A percentile compares a stretch with the other conserved stretches of the same genome.
Conservation (phyloP, 2,113 vertebrate genomes). For the Hiodon tergisus region DNA sequence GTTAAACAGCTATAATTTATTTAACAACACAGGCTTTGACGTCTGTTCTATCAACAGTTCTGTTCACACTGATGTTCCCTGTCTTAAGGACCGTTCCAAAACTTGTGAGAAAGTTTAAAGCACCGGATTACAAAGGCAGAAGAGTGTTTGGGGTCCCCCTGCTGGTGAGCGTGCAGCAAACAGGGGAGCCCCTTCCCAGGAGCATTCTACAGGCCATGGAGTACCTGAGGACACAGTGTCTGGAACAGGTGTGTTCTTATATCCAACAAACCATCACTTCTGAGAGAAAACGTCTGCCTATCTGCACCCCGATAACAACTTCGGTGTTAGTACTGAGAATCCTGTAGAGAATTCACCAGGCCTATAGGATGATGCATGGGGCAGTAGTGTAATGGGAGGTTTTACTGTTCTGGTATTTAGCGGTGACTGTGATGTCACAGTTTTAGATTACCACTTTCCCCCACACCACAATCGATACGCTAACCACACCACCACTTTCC, state of each 20-base stretch:
- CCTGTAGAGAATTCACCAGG: too few relatives aligned
- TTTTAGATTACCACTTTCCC: too few relatives aligned
- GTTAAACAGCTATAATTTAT: too few relatives aligned
- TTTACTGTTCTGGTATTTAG: too few relatives aligned
- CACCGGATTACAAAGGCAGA: conserved; percentile 63
- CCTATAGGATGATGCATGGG: too few relatives aligned
- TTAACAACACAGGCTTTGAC: too few relatives aligned
- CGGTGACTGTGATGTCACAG: too few relatives aligned
- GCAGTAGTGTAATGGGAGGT: too few relatives aligned
- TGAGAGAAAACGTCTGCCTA: not conserved
- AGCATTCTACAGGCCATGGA: conserved; percentile 74
- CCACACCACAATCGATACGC: too few relatives aligned
- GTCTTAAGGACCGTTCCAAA: conserved; percentile 74
- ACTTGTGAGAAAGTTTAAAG: conserved; percentile 63
- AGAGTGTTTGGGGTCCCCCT: conserved; percentile 78
- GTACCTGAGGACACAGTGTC: conserved; percentile 67
- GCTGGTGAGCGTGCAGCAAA: conserved; percentile 66
- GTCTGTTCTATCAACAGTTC: not conserved
- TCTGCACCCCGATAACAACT: too few relatives aligned
- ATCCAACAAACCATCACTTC: not conserved
- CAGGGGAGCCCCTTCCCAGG: conserved; percentile 68
- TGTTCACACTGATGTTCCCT: conserved; percentile 11
- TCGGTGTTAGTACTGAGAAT: too few relatives aligned
- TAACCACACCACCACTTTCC: too few relatives aligned
- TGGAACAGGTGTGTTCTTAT: conserved; percentile 68